Evolutionary conservation across 2,797 vertebrate species (phyloP).

Genomic region (Pampus argenteus): DNA sequence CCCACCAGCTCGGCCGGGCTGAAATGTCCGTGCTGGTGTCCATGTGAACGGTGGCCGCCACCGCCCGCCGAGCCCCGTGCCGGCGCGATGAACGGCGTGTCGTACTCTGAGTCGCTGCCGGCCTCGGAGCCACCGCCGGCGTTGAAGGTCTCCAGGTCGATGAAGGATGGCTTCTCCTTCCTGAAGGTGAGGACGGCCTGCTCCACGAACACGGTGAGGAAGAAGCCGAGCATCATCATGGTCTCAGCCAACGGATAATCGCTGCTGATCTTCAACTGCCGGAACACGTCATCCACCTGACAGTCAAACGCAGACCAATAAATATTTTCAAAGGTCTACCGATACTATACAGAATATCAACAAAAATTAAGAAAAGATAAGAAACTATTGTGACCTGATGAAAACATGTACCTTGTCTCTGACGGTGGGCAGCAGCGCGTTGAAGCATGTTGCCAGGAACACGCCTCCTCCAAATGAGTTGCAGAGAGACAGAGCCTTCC

Average conservation of each 20-base stretch:
- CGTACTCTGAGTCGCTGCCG: constrained; percentile 94
- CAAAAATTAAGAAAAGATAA: too few relatives aligned
- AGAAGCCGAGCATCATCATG: constrained; percentile 92
- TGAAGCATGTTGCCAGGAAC: constrained; percentile 96
- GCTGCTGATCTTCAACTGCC: constrained; percentile 79
- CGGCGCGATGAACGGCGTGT: constrained; percentile 89
- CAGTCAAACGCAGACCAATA: not conserved
- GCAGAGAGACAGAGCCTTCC: constrained; percentile 85
- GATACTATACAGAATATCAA: too few relatives aligned
- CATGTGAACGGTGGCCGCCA: constrained; percentile 45
- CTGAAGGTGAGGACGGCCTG: constrained; percentile 90
- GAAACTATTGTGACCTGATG: too few relatives aligned
- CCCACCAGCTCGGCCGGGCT: constrained; percentile 77
- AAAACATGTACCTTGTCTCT: constrained; percentile 73
- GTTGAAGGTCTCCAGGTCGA: constrained; percentile 95
- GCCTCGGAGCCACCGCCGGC: constrained; percentile 89
- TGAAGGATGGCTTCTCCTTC: constrained; percentile 92
- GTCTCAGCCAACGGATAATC: constrained; percentile 94
- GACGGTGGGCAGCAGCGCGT: constrained; percentile 79
- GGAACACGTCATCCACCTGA: constrained; percentile 88
- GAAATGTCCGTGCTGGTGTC: constrained; percentile 77
- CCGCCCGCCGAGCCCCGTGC: constrained; percentile 32
- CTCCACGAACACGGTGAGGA: constrained; percentile 92
- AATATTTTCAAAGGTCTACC: too few relatives aligned
- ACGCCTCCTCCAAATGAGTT: constrained; percentile 94